Evolutionary conservation across 2,113 vertebrate genomes (phyloP).

Genomic region (Psettodes erumei): DNA sequence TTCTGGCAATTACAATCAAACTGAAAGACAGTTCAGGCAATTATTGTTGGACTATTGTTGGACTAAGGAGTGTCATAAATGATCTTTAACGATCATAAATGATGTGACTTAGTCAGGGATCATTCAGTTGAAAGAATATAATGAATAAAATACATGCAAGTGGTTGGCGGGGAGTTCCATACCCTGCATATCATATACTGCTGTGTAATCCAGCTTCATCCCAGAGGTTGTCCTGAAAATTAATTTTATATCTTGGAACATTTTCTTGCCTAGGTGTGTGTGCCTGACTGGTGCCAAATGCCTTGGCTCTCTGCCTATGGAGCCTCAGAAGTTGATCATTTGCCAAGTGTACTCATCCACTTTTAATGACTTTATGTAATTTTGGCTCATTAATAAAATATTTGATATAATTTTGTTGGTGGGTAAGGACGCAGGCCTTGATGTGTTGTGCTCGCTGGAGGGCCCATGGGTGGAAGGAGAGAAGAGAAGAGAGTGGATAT

Average conservation of each 20-base stretch:
- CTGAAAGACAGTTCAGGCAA: slow-evolving; percentile 19
- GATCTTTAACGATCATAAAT: no score
- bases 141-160: slow-evolving; percentile 36
- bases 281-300: slow-evolving; percentile 61
- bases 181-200: slow-evolving; percentile 17
- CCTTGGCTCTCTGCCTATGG: slow-evolving; percentile 61
- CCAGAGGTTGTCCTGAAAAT: slow-evolving; percentile 11
- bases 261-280: slow-evolving; percentile 63
- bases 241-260: slow-evolving; percentile 20
- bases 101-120: slow-evolving; percentile 28
- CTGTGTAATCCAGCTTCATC: slow-evolving; percentile 16
- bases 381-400: slow-evolving; percentile 80
- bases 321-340: slow-evolving; percentile 58
- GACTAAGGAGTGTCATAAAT: no score
- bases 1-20: slow-evolving; percentile 30
- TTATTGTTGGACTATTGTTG: slow-evolving; percentile 17
- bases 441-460: slow-evolving; percentile 61
- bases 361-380: slow-evolving; percentile 84
- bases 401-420: slow-evolving; percentile 74
- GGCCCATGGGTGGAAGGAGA: slow-evolving; percentile 60
- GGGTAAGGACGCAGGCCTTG: slow-evolving; percentile 65
- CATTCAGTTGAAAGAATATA: slow-evolving; percentile 36
- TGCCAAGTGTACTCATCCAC: slow-evolving; percentile 74
- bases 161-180: background rate
- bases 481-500: slow-evolving; percentile 43